Base-by-base conservation (phyloP, 2,113 vertebrate species). In the Siniperca chuatsi region DNA sequence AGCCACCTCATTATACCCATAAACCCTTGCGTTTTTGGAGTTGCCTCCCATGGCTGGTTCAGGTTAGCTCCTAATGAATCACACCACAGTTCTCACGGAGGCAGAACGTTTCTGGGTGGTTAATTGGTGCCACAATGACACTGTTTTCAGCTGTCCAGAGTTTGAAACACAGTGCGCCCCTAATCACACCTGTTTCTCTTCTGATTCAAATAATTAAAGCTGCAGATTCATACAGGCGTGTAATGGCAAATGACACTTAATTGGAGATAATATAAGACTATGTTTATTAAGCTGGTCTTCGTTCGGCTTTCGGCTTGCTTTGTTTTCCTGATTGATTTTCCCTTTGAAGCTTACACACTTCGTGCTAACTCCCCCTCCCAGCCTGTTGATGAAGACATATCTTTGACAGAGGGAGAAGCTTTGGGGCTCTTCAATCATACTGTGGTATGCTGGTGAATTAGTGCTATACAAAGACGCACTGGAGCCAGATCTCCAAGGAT, bases 101-200 rank as follows among this genome's bases (percentile, higher is more conserved):
- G 29, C 64, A 52, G 77, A 74, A 78, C 1, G 29, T 68, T 62
- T 70, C 25, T 8, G 13, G 64, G 58, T 64, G 77, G 57, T 77
- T 90, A 93, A 92, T 87, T 84, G 76, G 80, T 33, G 54, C 55
- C 46, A 68, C 55, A 46, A 18, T 72, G 37, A 64, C 78, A 67
- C 15, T 25, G 54, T 71, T 82, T 78, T 68, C 69, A 85, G 48
- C 64, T 70, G 48, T 87, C 37, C 61, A 29, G 58, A 82, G 37
- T 72, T 10, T 70, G 29, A 76, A 62, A 66, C 70, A 54, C 1
- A 18, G 8, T 5, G 60, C 9, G n/a, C 61, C 20, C 4, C 46
- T 55, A 55, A 64, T 82, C 55, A 10, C 64, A 72, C 10, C 52
- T 42, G 65, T 68, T 48, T 42, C 67, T 77, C n/a, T n/a, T 58